Evolutionary conservation across 2,113 vertebrate species (phyloP).

Genomic region (Galemys pyrenaicus): DNA sequence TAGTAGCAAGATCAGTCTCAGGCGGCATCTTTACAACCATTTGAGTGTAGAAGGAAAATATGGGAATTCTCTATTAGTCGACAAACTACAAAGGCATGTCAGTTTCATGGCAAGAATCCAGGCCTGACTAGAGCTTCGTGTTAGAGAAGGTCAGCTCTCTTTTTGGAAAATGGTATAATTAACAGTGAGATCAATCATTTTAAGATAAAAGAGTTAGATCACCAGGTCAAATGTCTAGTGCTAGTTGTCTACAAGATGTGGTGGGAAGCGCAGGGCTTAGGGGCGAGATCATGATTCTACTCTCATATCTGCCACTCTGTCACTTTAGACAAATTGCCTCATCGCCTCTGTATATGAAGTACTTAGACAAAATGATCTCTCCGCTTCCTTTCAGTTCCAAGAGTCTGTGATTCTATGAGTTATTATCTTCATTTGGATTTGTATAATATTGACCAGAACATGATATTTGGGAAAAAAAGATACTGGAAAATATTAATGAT

Average conservation of each 20-base stretch:
- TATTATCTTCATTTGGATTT: slow-evolving; percentile 39
- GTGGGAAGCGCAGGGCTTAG: background rate
- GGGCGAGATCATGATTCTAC: background rate
- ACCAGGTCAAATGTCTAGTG: slow-evolving; percentile 28
- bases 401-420: slow-evolving; percentile 45
- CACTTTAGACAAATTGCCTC: background rate
- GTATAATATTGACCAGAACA: slow-evolving; percentile 28
- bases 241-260: slow-evolving; percentile 15
- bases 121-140: slow-evolving; percentile 32
- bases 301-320: background rate
- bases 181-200: slow-evolving; percentile 57
- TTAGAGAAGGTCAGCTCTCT: slow-evolving; percentile 44
- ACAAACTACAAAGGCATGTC: background rate
- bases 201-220: slow-evolving; percentile 50
- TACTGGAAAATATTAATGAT: slow-evolving; percentile 33
- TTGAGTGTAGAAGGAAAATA: slow-evolving; percentile 5
- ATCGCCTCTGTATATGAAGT: background rate
- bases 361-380: background rate
- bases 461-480: background rate
- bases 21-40: background rate
- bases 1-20: background rate
- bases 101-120: slow-evolving; percentile 24
- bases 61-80: slow-evolving; percentile 17
- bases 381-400: slow-evolving; percentile 32
- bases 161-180: slow-evolving; percentile 63